These are phyloP conservation scores for Falco columbarius DNA, from an alignment of 2,797 vertebrate genomes.

Conservation along the genomic window DNA sequence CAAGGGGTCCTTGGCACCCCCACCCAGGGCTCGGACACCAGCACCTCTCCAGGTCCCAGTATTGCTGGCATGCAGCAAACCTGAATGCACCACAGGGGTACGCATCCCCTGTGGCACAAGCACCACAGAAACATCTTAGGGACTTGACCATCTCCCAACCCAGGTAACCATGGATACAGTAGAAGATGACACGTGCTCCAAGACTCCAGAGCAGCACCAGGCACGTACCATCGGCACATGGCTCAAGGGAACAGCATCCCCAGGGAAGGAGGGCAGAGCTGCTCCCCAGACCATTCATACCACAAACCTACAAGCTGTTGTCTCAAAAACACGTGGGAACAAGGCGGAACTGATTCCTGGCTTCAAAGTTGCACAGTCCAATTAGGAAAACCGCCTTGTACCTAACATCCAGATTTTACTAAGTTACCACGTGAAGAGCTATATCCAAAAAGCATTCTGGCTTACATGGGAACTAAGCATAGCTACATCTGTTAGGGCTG, in stretches of 20 bases:
- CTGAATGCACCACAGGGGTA: fast-evolving
- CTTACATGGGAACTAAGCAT: not conserved
- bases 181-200: fast-evolving
- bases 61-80: not conserved
- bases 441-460: not conserved
- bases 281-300: not conserved
- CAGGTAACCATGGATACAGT: not conserved
- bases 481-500: not conserved
- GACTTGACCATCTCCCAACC: not conserved
- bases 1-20: not conserved
- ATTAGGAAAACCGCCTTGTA: not conserved
- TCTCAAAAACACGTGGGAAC: not conserved
- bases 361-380: not conserved
- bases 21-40: not conserved
- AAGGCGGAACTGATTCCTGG: not conserved
- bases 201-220: not conserved
- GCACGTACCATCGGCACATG: fast-evolving
- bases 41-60: not conserved
- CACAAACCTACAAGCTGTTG: not conserved
- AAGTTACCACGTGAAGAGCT: not conserved
- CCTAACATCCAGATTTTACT: not conserved
- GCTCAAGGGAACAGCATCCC: not conserved
- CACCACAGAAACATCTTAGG: fast-evolving
- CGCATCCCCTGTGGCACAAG: fast-evolving
- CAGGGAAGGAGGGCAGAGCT: not conserved